phyloP scores from a whole-genome alignment of 2,888 invertebrate genomes.

The Trichacis sp. region DNA sequence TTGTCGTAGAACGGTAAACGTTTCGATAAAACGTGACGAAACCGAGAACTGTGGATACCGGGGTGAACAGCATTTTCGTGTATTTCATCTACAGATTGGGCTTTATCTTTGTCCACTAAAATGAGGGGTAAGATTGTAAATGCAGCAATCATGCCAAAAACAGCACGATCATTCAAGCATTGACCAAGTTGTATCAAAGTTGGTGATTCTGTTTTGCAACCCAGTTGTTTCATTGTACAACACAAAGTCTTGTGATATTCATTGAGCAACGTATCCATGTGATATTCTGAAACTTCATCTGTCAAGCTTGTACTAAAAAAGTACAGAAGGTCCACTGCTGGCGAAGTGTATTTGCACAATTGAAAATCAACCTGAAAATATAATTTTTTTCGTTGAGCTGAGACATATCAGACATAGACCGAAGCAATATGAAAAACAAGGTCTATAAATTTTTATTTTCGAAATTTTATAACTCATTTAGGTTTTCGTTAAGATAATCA shows the following conservation, averaged over 20 bases:
- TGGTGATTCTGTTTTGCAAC: constrained; percentile 53
- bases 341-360: constrained; percentile 65
- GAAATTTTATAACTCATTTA: too few species aligned
- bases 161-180: constrained; percentile 39
- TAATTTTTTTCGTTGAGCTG: too few species aligned
- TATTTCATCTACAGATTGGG: constrained; percentile 51
- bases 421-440: too few species aligned
- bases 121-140: constrained; percentile 53
- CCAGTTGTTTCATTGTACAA: constrained; percentile 49
- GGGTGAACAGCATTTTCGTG: constrained; percentile 15
- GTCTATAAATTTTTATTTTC: too few species aligned
- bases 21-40: constrained; percentile 45
- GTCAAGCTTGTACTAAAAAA: constrained; percentile 67
- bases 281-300: constrained; percentile 42
- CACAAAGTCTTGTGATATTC: constrained; percentile 51
- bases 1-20: constrained; percentile 50
- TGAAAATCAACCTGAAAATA: constrained; percentile 70
- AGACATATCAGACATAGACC: too few species aligned
- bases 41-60: constrained; percentile 40
- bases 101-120: constrained; percentile 49
- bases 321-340: constrained; percentile 69
- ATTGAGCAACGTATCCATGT: constrained; percentile 44
- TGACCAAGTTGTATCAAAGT: constrained; percentile 45
- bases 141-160: constrained; percentile 49
- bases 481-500: too few species aligned